A percentile compares a stretch with the other conserved stretches of the same genome.
These are phyloP conservation scores for Wiebesia pumilae DNA, from an alignment of 1,140 invertebrate genomes.

Conservation along the genomic window DNA sequence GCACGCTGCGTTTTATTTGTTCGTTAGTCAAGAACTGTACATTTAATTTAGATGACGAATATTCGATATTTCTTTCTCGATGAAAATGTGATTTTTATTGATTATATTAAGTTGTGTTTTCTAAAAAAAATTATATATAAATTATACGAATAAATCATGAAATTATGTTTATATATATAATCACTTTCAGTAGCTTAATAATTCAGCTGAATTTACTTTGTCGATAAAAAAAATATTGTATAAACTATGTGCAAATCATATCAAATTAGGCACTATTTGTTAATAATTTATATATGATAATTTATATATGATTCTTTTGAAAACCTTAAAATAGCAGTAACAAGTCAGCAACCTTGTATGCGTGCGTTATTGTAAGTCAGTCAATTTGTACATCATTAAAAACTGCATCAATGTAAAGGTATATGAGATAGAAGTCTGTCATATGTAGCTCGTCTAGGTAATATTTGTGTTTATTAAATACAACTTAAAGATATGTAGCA, in stretches of 20 bases:
- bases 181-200: background rate
- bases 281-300: slow-evolving; percentile 27
- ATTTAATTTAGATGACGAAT: slow-evolving; percentile 35
- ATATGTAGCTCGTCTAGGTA: slow-evolving; percentile 42
- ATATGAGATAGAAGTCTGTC: slow-evolving; percentile 47
- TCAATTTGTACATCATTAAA: slow-evolving; percentile 42
- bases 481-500: slow-evolving; percentile 24
- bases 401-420: slow-evolving; percentile 39
- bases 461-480: slow-evolving; percentile 34
- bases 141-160: background rate
- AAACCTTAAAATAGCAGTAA: slow-evolving; percentile 4
- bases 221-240: slow-evolving; percentile 32
- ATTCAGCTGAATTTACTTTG: background rate
- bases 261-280: background rate
- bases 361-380: slow-evolving; percentile 20
- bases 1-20: slow-evolving; percentile 1
- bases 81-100: slow-evolving; percentile 24
- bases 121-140: slow-evolving; percentile 26
- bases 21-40: slow-evolving; percentile 36
- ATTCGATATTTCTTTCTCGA: slow-evolving; percentile 2
- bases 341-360: background rate
- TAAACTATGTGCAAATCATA: slow-evolving; percentile 17
- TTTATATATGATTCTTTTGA: too few relatives aligned
- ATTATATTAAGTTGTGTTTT: background rate
- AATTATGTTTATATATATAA: slow-evolving; percentile 33